Evolutionary conservation across 2,113 vertebrate species (phyloP).

Genomic region (Phasianus colchicus): DNA sequence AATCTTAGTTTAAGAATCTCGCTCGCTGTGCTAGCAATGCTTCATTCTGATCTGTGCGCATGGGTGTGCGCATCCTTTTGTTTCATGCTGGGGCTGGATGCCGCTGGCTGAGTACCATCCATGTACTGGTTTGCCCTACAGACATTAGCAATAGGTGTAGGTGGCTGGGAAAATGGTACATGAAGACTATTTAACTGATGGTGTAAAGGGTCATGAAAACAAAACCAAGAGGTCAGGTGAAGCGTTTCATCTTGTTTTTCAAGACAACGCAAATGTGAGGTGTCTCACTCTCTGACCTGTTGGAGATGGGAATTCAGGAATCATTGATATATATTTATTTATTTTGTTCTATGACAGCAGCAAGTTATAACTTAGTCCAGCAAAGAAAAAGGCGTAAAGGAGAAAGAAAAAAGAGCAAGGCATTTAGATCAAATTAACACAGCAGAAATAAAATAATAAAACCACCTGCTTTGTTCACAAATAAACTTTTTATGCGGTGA

Average conservation of each 20-base stretch:
- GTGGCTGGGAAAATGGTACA: slow-evolving; percentile 42
- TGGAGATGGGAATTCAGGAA: slow-evolving; percentile 17
- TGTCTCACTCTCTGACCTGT: background rate
- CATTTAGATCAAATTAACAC: slow-evolving; percentile 46
- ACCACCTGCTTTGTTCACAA: slow-evolving; percentile 5
- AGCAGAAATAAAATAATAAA: slow-evolving; percentile 33
- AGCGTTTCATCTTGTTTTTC: slow-evolving; percentile 10
- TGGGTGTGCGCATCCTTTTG: slow-evolving; percentile 59
- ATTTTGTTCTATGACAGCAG: slow-evolving; percentile 31
- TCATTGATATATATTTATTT: slow-evolving; percentile 23
- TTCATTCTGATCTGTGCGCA: slow-evolving; percentile 50
- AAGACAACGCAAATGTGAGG: background rate
- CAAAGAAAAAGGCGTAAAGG: slow-evolving; percentile 38
- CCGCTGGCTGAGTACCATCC: slow-evolving; percentile 51
- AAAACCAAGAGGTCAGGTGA: background rate
- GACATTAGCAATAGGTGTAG: slow-evolving; percentile 2
- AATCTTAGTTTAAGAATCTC: slow-evolving; percentile 83
- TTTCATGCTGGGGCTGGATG: slow-evolving; percentile 64
- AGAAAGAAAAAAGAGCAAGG: slow-evolving; percentile 38
- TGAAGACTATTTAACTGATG: background rate
- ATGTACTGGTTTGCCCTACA: slow-evolving; percentile 19
- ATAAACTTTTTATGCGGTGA: slow-evolving; percentile 18
- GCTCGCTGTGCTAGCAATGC: slow-evolving; percentile 71
- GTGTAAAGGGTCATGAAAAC: background rate
- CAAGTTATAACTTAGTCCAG: slow-evolving; percentile 46